Conservation (phyloP, 1,140 invertebrate genomes). For the Augochlora pura region DNA sequence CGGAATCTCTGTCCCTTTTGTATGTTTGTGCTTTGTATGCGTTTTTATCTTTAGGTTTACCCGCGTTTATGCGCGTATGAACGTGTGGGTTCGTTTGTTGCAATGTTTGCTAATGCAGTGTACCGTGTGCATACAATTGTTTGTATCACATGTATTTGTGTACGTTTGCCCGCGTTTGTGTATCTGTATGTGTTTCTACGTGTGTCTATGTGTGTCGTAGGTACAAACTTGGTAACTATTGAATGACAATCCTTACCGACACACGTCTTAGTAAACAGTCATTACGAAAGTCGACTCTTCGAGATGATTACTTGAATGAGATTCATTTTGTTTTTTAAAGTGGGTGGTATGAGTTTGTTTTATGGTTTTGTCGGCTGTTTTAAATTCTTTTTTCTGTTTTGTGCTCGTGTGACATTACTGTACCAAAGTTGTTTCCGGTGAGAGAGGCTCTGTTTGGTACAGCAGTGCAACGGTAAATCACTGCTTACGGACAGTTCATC, state of each 20-base stretch:
- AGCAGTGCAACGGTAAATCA: conserved; percentile 59
- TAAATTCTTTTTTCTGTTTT: conserved; percentile 56
- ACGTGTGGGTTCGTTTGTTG: too few species aligned
- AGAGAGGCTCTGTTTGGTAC: conserved; percentile 52
- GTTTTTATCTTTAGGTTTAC: too few species aligned
- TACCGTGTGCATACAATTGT: too few species aligned
- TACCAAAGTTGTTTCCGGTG: conserved; percentile 51
- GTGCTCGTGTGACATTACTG: conserved; percentile 63
- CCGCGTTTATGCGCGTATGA: too few species aligned
- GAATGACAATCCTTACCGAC: conserved; percentile 69
- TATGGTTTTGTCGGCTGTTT: conserved; percentile 54
- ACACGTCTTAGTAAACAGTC: conserved; percentile 71
- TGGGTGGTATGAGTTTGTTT: conserved; percentile 67
- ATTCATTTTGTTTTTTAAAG: conserved; percentile 65
- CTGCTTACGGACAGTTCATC: conserved; percentile 85
- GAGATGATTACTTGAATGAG: conserved; percentile 73
- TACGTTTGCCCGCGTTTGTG: too few species aligned
- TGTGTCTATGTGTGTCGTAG: conserved; percentile 60
- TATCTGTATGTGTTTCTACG: too few species aligned
- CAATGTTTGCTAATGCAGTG: too few species aligned
- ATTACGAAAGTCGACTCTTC: conserved; percentile 68
- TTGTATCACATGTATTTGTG: too few species aligned
- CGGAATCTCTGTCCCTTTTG: conserved; percentile 49
- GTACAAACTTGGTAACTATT: conserved; percentile 75
- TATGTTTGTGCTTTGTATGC: too few species aligned